phyloP scores from a whole-genome alignment of 1,140 invertebrate genomes.

The Drosophila takahashii region DNA sequence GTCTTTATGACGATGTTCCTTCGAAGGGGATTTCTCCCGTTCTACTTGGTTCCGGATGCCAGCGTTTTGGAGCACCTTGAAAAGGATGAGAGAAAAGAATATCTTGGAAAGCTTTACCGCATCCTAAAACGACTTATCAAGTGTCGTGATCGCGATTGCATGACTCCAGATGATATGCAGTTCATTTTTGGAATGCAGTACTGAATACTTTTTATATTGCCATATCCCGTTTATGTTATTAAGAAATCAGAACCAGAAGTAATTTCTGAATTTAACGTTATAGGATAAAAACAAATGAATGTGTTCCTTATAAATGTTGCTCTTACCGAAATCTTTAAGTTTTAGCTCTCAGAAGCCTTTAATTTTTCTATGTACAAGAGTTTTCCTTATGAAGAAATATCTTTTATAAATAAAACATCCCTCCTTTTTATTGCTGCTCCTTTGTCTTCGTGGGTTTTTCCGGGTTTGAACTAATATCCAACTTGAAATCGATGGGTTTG shows the following conservation, averaged over 20 bases:
- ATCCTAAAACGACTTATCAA: slow-evolving; percentile 1
- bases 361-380: not conserved
- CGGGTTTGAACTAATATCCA: slow-evolving; percentile 69
- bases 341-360: not conserved
- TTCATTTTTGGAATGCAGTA: slow-evolving; percentile 14
- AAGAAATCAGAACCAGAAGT: too few relatives aligned
- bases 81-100: not conserved
- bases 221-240: too few relatives aligned
- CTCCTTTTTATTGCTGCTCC: slow-evolving; percentile 52
- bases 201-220: not conserved
- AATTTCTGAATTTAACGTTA: too few relatives aligned
- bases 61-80: slow-evolving; percentile 29
- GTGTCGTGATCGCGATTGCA: slow-evolving; percentile 10
- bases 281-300: too few relatives aligned
- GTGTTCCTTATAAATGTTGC: too few relatives aligned
- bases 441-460: slow-evolving; percentile 15
- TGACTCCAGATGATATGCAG: slow-evolving; percentile 14
- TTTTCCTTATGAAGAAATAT: not conserved
- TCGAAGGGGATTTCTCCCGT: slow-evolving; percentile 23
- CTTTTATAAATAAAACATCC: slow-evolving; percentile 1
- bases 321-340: not conserved
- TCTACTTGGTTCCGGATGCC: slow-evolving; percentile 44
- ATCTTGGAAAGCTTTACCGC: not conserved
- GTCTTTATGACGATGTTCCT: not conserved
- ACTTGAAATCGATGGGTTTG: slow-evolving; percentile 93